Evolutionary conservation across 2,797 vertebrate genomes (phyloP), one percentile per base, ranked within the genome.

Genomic region (Microchirus variegatus): DNA sequence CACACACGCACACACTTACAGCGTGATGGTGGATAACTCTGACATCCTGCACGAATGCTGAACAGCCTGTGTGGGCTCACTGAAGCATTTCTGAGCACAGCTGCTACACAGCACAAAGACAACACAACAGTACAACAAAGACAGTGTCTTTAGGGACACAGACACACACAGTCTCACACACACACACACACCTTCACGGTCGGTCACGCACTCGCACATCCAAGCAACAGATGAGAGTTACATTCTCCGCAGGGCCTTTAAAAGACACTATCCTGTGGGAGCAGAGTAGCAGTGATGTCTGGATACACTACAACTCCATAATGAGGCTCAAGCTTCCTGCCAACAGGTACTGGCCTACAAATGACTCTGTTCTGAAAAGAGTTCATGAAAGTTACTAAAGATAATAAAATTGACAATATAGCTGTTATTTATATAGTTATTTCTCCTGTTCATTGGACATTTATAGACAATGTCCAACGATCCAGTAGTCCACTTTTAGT

Each of bases 81-180:
- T 98, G 97, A 97, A 97, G 96, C 98, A 99, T 97, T 98, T 99
- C 98, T 98, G 97, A 95, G 97, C 96, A 96, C 97, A 99, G 96
- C 97, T 99, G 97, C 96, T 97, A 95, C 95, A 95, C 94, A 92
- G 88, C 95, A 98, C 95, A 98, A 96, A 95, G 95, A 96, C 94
- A 95, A 94, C 93, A 95, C 90, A 91, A 89, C 87, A 90, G 72
- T 59, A 89, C 86, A 92, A 87, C 84, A 87, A 86, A 85, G 82
- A 89, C 90, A 89, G 80, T 45, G 83, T 84, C 87, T 90, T 90
- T 88, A 90, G 83, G 84, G 89, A 87, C 80, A 76, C 63, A 69
- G 64, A 82, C 83, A 55, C 72, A 55, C 70, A 50, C 68, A 64
- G 44, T 47, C 73, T 35, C 14, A 15, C 53, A 58, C 45, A 17